These are phyloP conservation scores for Planococcus citri DNA, from an alignment of 1,140 invertebrate genomes.

Conservation along the genomic window DNA sequence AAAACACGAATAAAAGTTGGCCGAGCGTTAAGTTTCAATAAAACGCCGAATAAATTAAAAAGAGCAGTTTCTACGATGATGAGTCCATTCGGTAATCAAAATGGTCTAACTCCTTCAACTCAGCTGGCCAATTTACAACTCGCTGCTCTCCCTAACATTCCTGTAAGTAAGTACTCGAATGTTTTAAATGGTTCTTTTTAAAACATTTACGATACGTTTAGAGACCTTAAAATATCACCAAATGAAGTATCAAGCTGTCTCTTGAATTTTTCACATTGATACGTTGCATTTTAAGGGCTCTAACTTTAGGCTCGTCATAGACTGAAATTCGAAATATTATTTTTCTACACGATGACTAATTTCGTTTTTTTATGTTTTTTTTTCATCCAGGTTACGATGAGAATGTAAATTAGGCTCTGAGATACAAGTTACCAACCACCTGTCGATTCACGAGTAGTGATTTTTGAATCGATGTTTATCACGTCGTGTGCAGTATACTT, in stretches of 20 bases:
- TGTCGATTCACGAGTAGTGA: no score
- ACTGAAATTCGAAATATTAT: no score
- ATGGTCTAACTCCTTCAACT: conserved; percentile 59
- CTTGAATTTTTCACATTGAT: no score
- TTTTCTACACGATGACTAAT: not conserved
- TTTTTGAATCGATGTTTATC: not conserved
- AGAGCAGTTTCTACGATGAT: conserved; percentile 88
- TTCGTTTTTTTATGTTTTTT: not conserved
- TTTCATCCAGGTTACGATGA: not conserved
- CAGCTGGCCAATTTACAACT: conserved; percentile 67
- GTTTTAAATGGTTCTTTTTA: not conserved
- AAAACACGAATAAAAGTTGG: conserved; percentile 77
- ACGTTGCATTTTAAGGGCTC: no score
- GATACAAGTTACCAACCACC: not conserved
- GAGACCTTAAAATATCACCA: no score
- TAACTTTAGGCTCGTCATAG: no score
- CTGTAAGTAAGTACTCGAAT: not conserved
- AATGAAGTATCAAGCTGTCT: no score
- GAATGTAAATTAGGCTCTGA: not conserved
- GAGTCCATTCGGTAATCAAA: conserved; percentile 56
- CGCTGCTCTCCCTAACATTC: conserved; percentile 33
- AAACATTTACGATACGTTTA: not conserved
- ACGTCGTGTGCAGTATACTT: not conserved
- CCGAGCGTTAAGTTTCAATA: conserved; percentile 85
- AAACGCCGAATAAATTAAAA: conserved; percentile 75